Conservation (phyloP, 2,888 invertebrate species). For the Plagodis dolabraria region DNA sequence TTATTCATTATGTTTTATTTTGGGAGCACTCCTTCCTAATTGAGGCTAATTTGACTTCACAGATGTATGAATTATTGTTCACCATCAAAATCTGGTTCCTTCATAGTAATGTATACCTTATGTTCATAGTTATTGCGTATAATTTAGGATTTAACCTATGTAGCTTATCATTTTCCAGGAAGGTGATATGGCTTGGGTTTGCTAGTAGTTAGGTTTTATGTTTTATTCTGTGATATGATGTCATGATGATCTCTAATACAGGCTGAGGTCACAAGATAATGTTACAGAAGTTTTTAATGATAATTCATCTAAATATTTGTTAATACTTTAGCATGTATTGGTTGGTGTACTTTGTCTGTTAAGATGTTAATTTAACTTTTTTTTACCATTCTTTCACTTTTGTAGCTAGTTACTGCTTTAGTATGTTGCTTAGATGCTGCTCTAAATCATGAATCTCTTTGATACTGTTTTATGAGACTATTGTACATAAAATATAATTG, state of each 20-base stretch:
- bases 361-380: too few species aligned
- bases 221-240: constrained; percentile 41
- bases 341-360: too few species aligned
- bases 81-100: constrained; percentile 9
- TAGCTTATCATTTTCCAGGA: constrained; percentile 18
- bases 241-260: constrained; percentile 41
- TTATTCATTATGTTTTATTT: constrained; percentile 62
- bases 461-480: too few species aligned
- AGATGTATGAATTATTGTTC: constrained; percentile 22
- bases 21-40: constrained; percentile 63
- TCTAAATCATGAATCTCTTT: too few species aligned
- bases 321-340: too few species aligned
- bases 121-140: constrained; percentile 11
- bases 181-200: not conserved
- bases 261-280: constrained; percentile 39
- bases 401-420: too few species aligned
- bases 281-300: too few species aligned
- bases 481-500: too few species aligned
- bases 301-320: too few species aligned
- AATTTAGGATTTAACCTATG: constrained; percentile 13
- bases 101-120: constrained; percentile 51
- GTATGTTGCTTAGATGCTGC: too few species aligned
- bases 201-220: too few species aligned
- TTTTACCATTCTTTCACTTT: too few species aligned
- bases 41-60: constrained; percentile 62